A percentile compares a stretch with the other conserved stretches of the same genome.
phyloP scores from a whole-genome alignment of 2,797 vertebrate species.

The Centropyge bicolor region DNA sequence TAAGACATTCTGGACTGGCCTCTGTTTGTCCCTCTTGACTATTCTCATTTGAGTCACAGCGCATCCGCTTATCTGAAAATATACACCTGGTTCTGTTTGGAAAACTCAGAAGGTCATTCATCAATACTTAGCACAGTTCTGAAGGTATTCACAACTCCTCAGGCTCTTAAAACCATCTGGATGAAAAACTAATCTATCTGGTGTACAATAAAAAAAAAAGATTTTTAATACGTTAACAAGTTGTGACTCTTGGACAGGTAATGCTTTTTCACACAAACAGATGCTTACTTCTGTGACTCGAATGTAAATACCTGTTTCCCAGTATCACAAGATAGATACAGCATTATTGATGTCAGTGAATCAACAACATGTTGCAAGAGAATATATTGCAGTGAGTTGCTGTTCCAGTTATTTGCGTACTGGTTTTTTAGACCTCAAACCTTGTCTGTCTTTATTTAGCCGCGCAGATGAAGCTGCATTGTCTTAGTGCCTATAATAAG shows the following conservation, averaged over 20 bases:
- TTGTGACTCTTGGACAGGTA: neutral
- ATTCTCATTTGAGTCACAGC: slow-evolving; percentile 1
- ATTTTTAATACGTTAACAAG: neutral
- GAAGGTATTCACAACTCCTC: slow-evolving; percentile 26
- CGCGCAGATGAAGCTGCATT: slow-evolving; percentile 5
- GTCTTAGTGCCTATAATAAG: slow-evolving; percentile 52
- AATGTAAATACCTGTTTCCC: slow-evolving; percentile 14
- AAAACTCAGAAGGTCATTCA: slow-evolving; percentile 15
- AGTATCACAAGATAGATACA: neutral
- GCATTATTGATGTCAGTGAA: neutral
- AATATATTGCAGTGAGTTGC: neutral
- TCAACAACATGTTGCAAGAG: neutral
- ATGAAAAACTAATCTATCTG: neutral
- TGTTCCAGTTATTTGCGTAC: slow-evolving; percentile 8
- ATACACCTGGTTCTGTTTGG: neutral
- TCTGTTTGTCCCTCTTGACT: neutral
- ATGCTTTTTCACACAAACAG: neutral
- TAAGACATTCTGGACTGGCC: neutral
- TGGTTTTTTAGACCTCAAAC: slow-evolving; percentile 30
- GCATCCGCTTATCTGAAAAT: slow-evolving; percentile 9
- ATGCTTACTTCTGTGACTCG: neutral
- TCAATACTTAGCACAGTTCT: neutral
- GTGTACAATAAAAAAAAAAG: neutral
- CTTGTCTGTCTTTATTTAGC: slow-evolving; percentile 19
- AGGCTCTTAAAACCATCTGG: no score